Evolutionary conservation across 2,797 vertebrate genomes (phyloP).

Genomic region (Gobionotothen gibberifrons): DNA sequence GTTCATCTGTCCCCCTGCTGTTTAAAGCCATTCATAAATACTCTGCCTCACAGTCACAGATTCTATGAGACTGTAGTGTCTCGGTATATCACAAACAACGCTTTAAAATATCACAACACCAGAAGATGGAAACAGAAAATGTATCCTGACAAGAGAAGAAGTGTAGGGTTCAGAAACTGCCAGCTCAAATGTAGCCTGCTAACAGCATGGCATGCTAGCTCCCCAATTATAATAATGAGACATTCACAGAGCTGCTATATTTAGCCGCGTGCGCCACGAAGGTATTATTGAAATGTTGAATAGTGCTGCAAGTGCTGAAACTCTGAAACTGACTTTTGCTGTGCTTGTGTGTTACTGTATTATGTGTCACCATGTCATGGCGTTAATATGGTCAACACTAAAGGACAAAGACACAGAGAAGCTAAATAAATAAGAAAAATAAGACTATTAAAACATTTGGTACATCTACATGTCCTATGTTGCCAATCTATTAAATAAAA

Average conservation of each 20-base stretch:
- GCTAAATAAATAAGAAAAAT: not conserved
- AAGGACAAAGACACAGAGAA: not conserved
- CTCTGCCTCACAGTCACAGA: conserved; percentile 44
- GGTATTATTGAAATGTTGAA: conserved; percentile 2
- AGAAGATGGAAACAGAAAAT: conserved; percentile 52
- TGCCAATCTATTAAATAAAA: not conserved
- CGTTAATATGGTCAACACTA: conserved; percentile 28
- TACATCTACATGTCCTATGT: not conserved
- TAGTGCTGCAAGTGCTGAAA: conserved; percentile 5
- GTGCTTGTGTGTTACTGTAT: not conserved
- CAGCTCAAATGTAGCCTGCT: conserved; percentile 7
- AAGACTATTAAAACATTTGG: accelerated
- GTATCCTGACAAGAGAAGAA: conserved; percentile 49
- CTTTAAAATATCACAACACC: conserved; percentile 52
- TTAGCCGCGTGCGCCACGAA: conserved; percentile 32
- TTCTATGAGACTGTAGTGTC: conserved; percentile 46
- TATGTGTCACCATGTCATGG: conserved; percentile 22
- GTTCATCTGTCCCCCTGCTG: conserved; percentile 69
- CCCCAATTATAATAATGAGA: conserved; percentile 52
- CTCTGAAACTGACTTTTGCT: conserved; percentile 13
- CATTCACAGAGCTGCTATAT: conserved; percentile 39
- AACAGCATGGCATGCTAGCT: conserved; percentile 35
- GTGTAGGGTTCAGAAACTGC: conserved; percentile 21
- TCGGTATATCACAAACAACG: conserved; percentile 34
- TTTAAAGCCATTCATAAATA: conserved; percentile 79